Percentiles rank a stretch among this genome's conserved stretches.
Evolutionary conservation across 2,797 vertebrate species (phyloP).

Genomic region (Amphiprion clarkii): DNA sequence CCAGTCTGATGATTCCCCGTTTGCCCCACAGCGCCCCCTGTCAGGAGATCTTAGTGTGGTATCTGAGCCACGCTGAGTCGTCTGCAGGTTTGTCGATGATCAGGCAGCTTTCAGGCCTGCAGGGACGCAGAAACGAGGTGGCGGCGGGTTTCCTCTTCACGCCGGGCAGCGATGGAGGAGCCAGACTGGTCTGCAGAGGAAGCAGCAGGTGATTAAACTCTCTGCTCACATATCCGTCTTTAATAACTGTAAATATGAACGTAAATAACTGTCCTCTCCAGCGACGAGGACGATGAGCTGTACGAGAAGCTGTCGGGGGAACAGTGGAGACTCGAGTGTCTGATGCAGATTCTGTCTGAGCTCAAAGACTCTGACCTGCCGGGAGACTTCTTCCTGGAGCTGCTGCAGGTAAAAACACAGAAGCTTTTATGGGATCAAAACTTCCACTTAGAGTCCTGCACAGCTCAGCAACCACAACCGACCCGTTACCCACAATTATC

Average conservation of each 20-base stretch:
- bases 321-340: conserved; percentile 89
- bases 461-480: no score
- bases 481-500: no score
- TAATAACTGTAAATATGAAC: neutral
- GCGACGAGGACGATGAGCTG: conserved; percentile 90
- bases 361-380: conserved; percentile 89
- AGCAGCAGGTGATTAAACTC: conserved; percentile 80
- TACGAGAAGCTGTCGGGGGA: conserved; percentile 91
- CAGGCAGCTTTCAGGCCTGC: conserved; percentile 84
- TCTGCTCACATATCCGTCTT: neutral
- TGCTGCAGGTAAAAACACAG: conserved; percentile 87
- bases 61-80: conserved; percentile 83
- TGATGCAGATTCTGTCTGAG: conserved; percentile 88
- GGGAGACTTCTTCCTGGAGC: conserved; percentile 92
- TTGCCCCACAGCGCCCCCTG: conserved; percentile 85
- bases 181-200: conserved; percentile 73
- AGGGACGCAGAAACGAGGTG: conserved; percentile 55
- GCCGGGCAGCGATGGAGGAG: conserved; percentile 88
- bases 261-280: conserved; percentile 51
- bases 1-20: neutral
- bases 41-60: conserved; percentile 94
- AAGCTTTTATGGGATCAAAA: no score
- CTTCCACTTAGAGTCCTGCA: no score
- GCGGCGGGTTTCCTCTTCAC: conserved; percentile 82
- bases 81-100: conserved; percentile 78